Conservation (phyloP, 2,797 vertebrate species). For the Menidia menidia region DNA sequence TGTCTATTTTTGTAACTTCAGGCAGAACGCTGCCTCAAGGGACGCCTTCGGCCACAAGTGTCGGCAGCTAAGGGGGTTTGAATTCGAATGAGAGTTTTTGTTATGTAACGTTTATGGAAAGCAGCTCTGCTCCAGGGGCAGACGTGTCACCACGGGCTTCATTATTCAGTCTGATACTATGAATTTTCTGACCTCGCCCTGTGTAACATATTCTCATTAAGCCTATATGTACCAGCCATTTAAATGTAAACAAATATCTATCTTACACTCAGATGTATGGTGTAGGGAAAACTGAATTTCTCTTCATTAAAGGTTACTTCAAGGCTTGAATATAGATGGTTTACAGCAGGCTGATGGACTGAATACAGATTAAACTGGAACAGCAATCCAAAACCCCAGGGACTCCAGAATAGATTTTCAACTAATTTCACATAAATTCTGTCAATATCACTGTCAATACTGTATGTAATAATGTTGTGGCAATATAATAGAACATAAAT, state of each 20-base stretch:
- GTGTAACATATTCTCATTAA: slow-evolving; percentile 14
- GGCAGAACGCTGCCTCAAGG: slow-evolving; percentile 12
- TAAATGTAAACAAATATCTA: slow-evolving; percentile 22
- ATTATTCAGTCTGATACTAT: slow-evolving; percentile 29
- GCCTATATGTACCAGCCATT: slow-evolving; percentile 25
- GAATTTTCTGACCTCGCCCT: slow-evolving; percentile 17
- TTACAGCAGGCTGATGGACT: slow-evolving; percentile 15
- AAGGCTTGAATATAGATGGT: slow-evolving; percentile 27
- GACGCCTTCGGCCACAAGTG: slow-evolving; percentile 34
- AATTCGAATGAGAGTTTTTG: slow-evolving; percentile 21
- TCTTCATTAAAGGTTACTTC: slow-evolving; percentile 32
- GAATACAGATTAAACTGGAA: slow-evolving; percentile 1
- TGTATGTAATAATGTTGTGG: background rate
- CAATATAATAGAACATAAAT: background rate
- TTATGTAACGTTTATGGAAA: slow-evolving; percentile 32
- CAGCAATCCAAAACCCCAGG: background rate
- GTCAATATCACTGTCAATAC: background rate
- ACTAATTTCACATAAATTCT: background rate
- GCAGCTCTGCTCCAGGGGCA: slow-evolving; percentile 12
- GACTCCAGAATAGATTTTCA: background rate
- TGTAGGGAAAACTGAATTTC: slow-evolving; percentile 20
- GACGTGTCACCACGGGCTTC: slow-evolving; percentile 20
- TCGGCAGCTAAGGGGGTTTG: slow-evolving; percentile 18
- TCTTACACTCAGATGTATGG: slow-evolving; percentile 7
- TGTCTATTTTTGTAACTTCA: slow-evolving; percentile 35